Evolutionary conservation across 2,888 invertebrate species (phyloP), one percentile per base, ranked within the genome.

Genomic region (Zelleria hepariella): DNA sequence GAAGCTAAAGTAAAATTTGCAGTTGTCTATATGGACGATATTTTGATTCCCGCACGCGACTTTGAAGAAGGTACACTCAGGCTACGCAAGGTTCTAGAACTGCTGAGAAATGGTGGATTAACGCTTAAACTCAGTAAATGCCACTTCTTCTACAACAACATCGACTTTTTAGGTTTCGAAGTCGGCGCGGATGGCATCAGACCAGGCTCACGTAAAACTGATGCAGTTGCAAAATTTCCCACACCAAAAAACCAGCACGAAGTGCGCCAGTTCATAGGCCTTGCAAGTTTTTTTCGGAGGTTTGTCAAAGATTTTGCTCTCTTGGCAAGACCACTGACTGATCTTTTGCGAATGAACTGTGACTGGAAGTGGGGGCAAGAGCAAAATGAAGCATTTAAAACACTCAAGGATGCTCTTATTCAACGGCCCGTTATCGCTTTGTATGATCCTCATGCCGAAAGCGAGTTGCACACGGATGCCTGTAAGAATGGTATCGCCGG

Each of bases 381-480:
- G 7, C 67, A 71, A 23, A 52, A 61, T 2, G 4, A 61, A n/a
- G 68, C 70, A 1, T 71, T 77, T 55, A 4, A 62, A 0, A 51
- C 21, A 2, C 52, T 77, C 42, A 72, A 73, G 32, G 5, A 53
- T 3, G 58, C 59, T 2, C 57, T 78, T 2, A 59, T 61, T 0
- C 59, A 63, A 20, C 61, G 69, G 18, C 72, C 73, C 0, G 61
- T 76, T 0, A 56, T 80, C 7, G 65, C 67, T 0, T 59, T 77
- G 2, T 75, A 68, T 54, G 65, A 74, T 24, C 64, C 67, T 0
- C 55, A 42, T 0, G 57, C 61, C 4, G 64, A 68, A 23, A 71
- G 68, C 0, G 59, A 77, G 42, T 53, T 75, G 0, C 78, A 79
- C 25, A 78, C 77, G 0, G 78, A 78, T 58, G 77, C 77, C 0